Base-by-base conservation (phyloP, 53 echinoderm and acorn worm species). In the Glandiceps talaboti region DNA sequence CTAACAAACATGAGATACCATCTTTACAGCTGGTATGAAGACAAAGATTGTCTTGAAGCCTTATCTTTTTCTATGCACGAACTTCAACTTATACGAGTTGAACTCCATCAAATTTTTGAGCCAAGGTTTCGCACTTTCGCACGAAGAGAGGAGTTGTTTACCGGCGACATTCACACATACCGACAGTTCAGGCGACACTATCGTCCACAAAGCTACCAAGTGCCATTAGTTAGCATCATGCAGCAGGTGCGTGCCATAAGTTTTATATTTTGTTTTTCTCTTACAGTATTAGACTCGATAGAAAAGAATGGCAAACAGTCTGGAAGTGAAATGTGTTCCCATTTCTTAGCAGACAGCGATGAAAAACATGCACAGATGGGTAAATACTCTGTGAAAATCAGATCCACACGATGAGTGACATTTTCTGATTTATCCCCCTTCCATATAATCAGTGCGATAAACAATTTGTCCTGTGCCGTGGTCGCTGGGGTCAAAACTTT, bases 141-240 rank as follows among this genome's bases (percentile, higher is more conserved):
- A 0, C 77, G 82, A 29, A 83, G 92, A 86, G 82, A 82, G 30
- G 92, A 94, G 83, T 81, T 94, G 29, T 92, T 86, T 20, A 81
- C 92, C 14, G 95, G 95, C 6, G 92, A 94, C 75, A 83, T 92
- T 80, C 90, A 92, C 81, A 92, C 92, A 20, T 88, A 88, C 30
- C 80, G 64, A 32, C 33, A 27, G 29, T 80, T 78, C 32, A 77
- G 83, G 82, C 86, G 80, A 28, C 74, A 28, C 30, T 85, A 94
- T 81, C 84, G 87, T 75, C 92, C 95, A 28, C 82, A 83, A 30
- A 86, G 82, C 0, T 92, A 92, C 77, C 95, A 94, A 79, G 75
- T 83, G 26, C 92, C 92, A 1, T 80, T 94, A 31, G 80, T 92
- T 33, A 90, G 85, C 84, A 86, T 90, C 31, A 74, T 82, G 74